These are phyloP conservation scores for Holacanthus passer DNA, from an alignment of 2,113 vertebrate species.

Conservation along the genomic window DNA sequence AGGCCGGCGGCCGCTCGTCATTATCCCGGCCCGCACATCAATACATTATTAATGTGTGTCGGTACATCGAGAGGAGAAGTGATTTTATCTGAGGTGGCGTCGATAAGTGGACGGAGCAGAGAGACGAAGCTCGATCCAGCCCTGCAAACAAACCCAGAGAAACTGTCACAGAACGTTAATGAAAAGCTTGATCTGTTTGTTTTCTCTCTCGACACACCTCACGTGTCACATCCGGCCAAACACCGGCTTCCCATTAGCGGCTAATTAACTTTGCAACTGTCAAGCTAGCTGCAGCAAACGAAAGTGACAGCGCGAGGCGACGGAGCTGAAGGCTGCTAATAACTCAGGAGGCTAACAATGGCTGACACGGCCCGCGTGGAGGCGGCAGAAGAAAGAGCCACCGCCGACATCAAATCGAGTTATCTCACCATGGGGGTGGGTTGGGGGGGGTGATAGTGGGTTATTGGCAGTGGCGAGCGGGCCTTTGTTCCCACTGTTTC, in stretches of 20 bases:
- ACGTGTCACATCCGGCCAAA: conserved; percentile 80
- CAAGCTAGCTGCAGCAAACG: conserved; percentile 72
- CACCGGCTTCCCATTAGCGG: conserved; percentile 75
- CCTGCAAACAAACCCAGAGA: conserved; percentile 58
- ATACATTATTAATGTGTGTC: conserved; percentile 75
- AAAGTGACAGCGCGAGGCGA: conserved; percentile 66
- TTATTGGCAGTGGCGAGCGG: conserved; percentile 85
- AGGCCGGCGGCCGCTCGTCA: conserved; percentile 64
- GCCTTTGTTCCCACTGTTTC: conserved; percentile 81
- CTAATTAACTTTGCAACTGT: conserved; percentile 84
- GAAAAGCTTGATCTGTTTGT: conserved; percentile 82
- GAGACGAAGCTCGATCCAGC: conserved; percentile 67
- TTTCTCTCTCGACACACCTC: conserved; percentile 73
- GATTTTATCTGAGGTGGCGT: conserved; percentile 64
- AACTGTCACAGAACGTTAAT: conserved; percentile 80
- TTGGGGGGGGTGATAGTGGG: conserved; percentile 66
- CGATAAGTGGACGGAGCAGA: conserved; percentile 55
- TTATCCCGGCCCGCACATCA: conserved; percentile 58
- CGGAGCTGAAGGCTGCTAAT: conserved; percentile 76
- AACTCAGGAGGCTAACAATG: conserved; percentile 75
- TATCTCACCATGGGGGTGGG: conserved; percentile 79
- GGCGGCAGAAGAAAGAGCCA: conserved; percentile 85
- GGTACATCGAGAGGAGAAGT: conserved; percentile 32
- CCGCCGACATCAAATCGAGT: conserved; percentile 95
- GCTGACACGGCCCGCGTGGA: conserved; percentile 88